Conservation (phyloP, 2,113 vertebrate genomes). For the Cochlearius cochlearius region DNA sequence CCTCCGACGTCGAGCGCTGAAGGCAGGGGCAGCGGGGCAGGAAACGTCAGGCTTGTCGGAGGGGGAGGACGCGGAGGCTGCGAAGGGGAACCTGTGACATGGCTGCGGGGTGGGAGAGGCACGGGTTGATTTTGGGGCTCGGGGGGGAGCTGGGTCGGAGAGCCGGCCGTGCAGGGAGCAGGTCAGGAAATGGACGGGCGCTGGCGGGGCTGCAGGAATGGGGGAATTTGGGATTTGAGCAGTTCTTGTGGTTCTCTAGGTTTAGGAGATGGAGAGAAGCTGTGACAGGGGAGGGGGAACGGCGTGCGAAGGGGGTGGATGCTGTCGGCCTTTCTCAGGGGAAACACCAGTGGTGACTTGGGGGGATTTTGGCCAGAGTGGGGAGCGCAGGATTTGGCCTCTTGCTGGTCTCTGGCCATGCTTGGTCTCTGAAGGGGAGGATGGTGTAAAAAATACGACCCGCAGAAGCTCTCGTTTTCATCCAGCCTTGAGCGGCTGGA, state of each 20-base stretch:
- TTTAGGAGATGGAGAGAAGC: not conserved
- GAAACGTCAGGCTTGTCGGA: not conserved
- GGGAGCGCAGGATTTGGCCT: not conserved
- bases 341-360: rapidly evolving
- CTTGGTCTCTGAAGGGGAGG: not conserved
- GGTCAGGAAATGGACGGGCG: rapidly evolving
- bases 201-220: not conserved
- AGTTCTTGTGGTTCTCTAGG: rapidly evolving
- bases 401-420: not conserved
- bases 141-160: not conserved
- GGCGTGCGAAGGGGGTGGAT: rapidly evolving
- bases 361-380: not conserved
- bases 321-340: rapidly evolving
- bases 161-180: rapidly evolving
- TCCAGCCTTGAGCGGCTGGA: not conserved
- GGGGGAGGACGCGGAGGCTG: not conserved
- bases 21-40: not conserved
- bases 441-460: not conserved
- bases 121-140: rapidly evolving
- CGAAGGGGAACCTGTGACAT: not conserved
- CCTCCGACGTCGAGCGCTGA: rapidly evolving
- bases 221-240: not conserved
- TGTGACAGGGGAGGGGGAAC: rapidly evolving
- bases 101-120: not conserved
- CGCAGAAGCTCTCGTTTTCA: rapidly evolving